phyloP scores from a whole-genome alignment of 2,888 invertebrate genomes.

The Metacarcinus magister region DNA sequence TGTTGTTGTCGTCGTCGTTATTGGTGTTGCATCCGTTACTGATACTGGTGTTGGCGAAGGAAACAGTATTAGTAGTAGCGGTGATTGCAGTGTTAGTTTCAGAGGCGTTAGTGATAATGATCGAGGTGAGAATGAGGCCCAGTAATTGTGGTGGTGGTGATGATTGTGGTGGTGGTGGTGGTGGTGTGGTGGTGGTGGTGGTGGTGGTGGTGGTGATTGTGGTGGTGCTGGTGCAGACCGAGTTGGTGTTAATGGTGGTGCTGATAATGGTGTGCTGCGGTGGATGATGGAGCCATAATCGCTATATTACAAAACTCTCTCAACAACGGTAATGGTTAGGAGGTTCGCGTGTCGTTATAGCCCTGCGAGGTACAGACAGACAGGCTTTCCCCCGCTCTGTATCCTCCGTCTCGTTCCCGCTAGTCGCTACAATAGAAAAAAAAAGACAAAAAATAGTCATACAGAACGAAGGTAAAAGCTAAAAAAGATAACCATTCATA shows the following conservation, averaged over 20 bases:
- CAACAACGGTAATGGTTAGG: conserved; percentile 11
- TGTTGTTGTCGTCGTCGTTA: no score
- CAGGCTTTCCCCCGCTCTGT: background rate
- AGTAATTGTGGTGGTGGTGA: background rate
- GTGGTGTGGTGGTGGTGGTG: background rate
- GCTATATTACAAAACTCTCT: conserved; percentile 9
- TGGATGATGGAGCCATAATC: conserved; percentile 15
- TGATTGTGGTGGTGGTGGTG: background rate
- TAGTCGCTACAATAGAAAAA: background rate
- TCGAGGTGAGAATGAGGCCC: no score
- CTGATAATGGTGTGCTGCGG: background rate
- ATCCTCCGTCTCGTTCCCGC: background rate
- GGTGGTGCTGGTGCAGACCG: background rate
- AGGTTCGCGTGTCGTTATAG: background rate
- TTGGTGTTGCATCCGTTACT: no score
- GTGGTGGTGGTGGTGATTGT: background rate
- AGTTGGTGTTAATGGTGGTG: background rate
- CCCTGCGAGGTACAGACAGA: background rate
- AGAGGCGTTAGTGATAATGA: no score
- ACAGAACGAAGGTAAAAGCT: no score
- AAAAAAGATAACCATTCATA: background rate
- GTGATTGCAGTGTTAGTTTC: background rate
- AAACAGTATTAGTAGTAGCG: background rate
- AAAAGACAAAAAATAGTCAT: background rate
- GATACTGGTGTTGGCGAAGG: no score